phyloP scores from a whole-genome alignment of 2,888 invertebrate genomes.

The Zele albiditarsus region DNA sequence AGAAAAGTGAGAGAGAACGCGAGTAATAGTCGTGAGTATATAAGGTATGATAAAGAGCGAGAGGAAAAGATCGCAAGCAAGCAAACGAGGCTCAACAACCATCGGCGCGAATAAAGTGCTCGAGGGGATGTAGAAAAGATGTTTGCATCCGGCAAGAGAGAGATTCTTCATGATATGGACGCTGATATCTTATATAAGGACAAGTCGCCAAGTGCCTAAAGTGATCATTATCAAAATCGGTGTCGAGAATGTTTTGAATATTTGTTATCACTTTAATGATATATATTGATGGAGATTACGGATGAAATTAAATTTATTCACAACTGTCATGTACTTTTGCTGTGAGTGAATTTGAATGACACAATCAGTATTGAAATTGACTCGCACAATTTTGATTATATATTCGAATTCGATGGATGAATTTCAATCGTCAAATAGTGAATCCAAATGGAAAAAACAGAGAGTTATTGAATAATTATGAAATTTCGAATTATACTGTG shows the following conservation, averaged over 20 bases:
- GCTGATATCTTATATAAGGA: not conserved
- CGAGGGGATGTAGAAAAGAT: conserved; percentile 1
- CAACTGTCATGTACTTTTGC: too few relatives aligned
- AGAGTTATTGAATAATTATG: too few relatives aligned
- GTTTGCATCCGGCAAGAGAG: conserved; percentile 4
- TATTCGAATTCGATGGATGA: too few relatives aligned
- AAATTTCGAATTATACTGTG: too few relatives aligned
- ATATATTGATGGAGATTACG: too few relatives aligned
- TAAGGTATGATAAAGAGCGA: not conserved
- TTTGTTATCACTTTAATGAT: not conserved
- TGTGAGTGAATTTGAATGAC: too few relatives aligned
- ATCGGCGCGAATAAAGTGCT: conserved; percentile 31
- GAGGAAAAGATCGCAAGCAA: not conserved
- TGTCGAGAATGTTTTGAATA: not conserved
- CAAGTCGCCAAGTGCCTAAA: not conserved
- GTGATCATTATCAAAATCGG: not conserved
- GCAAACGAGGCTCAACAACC: conserved; percentile 19
- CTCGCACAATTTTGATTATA: too few relatives aligned
- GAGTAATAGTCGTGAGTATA: too few relatives aligned
- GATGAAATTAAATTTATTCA: too few relatives aligned
- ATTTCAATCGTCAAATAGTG: too few relatives aligned
- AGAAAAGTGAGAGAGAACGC: conserved; percentile 6
- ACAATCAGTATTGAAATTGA: too few relatives aligned
- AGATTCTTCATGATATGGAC: not conserved
- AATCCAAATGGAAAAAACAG: too few relatives aligned